Conservation (phyloP, 2,888 invertebrate species). For the Apamea epomidion region DNA sequence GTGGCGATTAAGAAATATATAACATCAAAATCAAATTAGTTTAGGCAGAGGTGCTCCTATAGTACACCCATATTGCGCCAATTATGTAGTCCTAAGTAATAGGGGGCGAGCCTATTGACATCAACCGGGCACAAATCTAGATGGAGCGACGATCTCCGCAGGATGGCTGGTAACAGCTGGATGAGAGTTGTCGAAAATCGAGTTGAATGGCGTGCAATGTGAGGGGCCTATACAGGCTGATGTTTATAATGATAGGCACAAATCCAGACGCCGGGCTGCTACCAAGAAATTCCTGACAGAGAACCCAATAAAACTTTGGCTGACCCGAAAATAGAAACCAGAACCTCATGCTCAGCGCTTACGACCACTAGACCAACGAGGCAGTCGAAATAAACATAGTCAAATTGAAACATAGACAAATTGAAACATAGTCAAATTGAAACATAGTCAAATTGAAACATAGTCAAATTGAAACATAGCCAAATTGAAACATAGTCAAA, state of each 20-base stretch:
- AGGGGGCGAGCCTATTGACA: not conserved
- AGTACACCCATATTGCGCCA: too few relatives aligned
- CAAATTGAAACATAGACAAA: not conserved
- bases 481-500: too few relatives aligned
- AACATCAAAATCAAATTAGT: too few relatives aligned
- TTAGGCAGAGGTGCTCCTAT: too few relatives aligned
- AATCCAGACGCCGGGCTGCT: not conserved
- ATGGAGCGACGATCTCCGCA: too few relatives aligned
- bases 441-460: not conserved
- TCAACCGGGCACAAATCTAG: not conserved
- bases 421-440: too few relatives aligned
- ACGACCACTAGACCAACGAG: not conserved
- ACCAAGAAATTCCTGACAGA: not conserved
- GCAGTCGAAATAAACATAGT: not conserved
- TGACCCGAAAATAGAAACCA: not conserved
- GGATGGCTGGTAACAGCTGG: too few relatives aligned
- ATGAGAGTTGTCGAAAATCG: too few relatives aligned
- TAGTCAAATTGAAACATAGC: not conserved
- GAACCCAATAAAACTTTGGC: not conserved
- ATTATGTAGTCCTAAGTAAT: too few relatives aligned
- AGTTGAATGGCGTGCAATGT: too few relatives aligned
- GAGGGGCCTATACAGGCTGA: too few relatives aligned
- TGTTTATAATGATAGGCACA: too few relatives aligned
- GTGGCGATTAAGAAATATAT: not conserved
- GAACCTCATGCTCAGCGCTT: not conserved